phyloP scores from a whole-genome alignment of 2,113 vertebrate species.

The Rhabdomys dilectus region DNA sequence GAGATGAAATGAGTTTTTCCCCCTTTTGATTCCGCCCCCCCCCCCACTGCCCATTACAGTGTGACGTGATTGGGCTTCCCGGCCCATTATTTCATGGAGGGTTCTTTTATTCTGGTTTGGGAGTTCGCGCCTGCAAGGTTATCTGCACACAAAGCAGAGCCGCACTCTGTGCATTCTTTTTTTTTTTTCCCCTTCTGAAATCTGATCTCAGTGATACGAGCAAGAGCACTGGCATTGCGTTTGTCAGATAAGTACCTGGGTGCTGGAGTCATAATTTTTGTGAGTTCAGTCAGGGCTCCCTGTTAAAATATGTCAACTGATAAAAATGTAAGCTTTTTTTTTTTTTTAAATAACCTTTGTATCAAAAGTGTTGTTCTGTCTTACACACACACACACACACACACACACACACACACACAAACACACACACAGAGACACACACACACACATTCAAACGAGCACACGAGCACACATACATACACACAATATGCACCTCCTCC shows the following conservation, averaged over 20 bases:
- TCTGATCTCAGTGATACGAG: constrained; percentile 89
- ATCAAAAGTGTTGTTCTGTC: constrained; percentile 76
- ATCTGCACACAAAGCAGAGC: constrained; percentile 86
- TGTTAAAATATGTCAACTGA: constrained; percentile 85
- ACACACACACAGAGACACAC: no score
- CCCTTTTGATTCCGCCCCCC: constrained; percentile 87
- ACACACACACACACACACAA: no score
- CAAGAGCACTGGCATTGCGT: constrained; percentile 82
- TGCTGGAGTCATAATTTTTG: constrained; percentile 86
- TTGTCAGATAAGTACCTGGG: constrained; percentile 87
- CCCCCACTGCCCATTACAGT: constrained; percentile 86
- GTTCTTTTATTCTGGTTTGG: constrained; percentile 87
- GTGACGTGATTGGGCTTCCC: constrained; percentile 88
- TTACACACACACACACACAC: not conserved
- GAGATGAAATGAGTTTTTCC: constrained; percentile 91
- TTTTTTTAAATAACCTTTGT: constrained; percentile 84
- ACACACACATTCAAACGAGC: no score
- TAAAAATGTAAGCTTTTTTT: constrained; percentile 87
- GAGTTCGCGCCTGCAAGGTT: constrained; percentile 89
- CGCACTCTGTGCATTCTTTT: constrained; percentile 81
- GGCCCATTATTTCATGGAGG: constrained; percentile 88
- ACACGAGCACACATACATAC: no score
- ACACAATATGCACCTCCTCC: not conserved
- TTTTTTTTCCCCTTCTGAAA: constrained; percentile 72
- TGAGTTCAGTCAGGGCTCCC: constrained; percentile 85